A percentile compares a stretch with the other conserved stretches of the same genome.
Conservation (phyloP, 1,140 invertebrate genomes). For the Scaptomyza graminum region DNA sequence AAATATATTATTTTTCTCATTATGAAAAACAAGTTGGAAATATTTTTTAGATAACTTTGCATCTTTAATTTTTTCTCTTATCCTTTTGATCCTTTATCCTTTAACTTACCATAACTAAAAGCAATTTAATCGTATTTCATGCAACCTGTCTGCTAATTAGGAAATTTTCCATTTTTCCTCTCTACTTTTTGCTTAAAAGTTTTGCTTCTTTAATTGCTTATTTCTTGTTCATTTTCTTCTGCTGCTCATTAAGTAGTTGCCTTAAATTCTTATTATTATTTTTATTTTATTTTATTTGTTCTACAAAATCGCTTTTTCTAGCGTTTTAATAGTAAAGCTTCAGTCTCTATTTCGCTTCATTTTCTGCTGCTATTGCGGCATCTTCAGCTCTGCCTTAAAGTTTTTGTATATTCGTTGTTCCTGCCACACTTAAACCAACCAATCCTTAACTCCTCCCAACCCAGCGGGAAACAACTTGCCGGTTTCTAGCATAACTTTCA, state of each 20-base stretch:
- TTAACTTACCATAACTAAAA: neutral
- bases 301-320: conserved; percentile 19
- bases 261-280: neutral
- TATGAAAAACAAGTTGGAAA: no score
- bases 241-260: conserved; percentile 12
- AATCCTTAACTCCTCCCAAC: neutral
- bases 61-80: neutral
- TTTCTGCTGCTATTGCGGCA: neutral
- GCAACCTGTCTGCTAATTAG: neutral
- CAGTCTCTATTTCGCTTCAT: neutral
- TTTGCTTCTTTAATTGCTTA: neutral
- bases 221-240: neutral
- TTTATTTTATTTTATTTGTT: neutral
- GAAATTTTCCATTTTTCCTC: neutral
- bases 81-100: no score
- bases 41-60: no score
- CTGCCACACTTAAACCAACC: neutral
- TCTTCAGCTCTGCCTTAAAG: neutral
- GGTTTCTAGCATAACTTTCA: conserved; percentile 42
- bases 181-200: neutral
- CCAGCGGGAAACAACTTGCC: conserved; percentile 21
- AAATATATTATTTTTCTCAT: no score
- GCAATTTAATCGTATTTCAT: neutral
- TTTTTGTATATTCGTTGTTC: neutral
- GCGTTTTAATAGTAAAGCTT: conserved; percentile 8